phyloP scores from a whole-genome alignment of 2,113 vertebrate species.

The Rhinolophus ferrumequinum region DNA sequence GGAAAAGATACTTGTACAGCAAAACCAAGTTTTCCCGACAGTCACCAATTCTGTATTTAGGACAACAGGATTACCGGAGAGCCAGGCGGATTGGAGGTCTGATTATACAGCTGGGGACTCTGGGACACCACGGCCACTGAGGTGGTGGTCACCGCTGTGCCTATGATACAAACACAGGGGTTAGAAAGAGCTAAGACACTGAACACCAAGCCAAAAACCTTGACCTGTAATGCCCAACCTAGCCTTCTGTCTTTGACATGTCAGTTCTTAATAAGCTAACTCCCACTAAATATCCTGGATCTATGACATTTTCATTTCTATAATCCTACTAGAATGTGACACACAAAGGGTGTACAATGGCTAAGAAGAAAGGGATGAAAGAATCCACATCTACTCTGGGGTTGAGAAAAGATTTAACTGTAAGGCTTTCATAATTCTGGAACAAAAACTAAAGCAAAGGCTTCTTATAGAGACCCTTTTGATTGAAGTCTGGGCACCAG shows the following conservation, averaged over 20 bases:
- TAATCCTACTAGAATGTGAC: neutral
- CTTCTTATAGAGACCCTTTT: neutral
- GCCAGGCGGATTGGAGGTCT: conserved; percentile 89
- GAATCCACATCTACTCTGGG: neutral
- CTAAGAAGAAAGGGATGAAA: neutral
- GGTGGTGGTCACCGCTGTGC: conserved; percentile 87
- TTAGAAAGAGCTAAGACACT: conserved; percentile 12
- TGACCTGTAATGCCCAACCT: conserved; percentile 40
- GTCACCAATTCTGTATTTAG: conserved; percentile 61
- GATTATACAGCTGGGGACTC: conserved; percentile 94
- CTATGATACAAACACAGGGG: conserved; percentile 77
- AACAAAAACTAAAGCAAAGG: neutral
- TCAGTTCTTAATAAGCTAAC: conserved; percentile 63
- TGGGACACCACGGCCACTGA: conserved; percentile 95
- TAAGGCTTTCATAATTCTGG: neutral
- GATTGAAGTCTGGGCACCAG: neutral
- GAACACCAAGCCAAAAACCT: conserved; percentile 28
- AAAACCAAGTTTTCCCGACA: conserved; percentile 29
- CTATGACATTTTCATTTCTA: neutral
- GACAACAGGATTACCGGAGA: conserved; percentile 88
- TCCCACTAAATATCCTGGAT: neutral
- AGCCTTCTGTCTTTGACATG: neutral
- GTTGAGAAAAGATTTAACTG: neutral
- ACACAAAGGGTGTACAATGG: neutral
- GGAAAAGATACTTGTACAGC: neutral